Evolutionary conservation across 2,797 vertebrate species (phyloP).

Genomic region (Lacerta agilis): DNA sequence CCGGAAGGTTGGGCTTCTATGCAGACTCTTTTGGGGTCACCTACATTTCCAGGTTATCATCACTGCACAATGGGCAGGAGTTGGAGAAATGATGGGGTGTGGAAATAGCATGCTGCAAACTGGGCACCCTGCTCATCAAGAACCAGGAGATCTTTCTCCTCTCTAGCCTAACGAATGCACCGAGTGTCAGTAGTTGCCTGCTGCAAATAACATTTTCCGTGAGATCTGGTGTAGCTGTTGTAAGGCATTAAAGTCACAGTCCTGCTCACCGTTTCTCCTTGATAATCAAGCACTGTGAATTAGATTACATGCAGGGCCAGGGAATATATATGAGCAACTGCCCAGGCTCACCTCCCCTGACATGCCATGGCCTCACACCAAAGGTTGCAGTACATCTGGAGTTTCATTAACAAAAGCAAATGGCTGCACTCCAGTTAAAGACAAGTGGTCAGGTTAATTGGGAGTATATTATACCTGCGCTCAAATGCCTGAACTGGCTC

Average conservation of each 20-base stretch:
- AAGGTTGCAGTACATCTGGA: too few relatives aligned
- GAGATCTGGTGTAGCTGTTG: neutral
- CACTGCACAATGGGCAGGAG: neutral
- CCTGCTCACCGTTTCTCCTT: neutral
- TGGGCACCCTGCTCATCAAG: neutral
- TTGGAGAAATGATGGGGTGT: neutral
- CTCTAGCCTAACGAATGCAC: neutral
- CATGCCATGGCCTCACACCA: neutral
- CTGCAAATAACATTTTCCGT: neutral
- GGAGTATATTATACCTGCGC: too few relatives aligned
- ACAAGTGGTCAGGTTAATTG: too few relatives aligned
- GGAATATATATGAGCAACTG: neutral
- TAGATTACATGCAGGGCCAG: neutral
- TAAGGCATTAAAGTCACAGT: neutral
- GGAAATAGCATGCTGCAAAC: neutral
- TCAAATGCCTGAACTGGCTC: neutral
- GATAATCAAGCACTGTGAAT: neutral
- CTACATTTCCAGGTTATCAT: slow-evolving; percentile 8
- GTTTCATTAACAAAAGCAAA: neutral
- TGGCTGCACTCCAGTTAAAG: neutral
- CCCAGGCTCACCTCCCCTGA: neutral
- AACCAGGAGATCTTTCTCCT: too few relatives aligned
- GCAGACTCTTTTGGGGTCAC: neutral
- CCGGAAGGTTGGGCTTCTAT: neutral
- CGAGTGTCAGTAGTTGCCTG: neutral